Percentiles rank a stretch among this genome's conserved stretches.
Evolutionary conservation across 2,888 invertebrate genomes (phyloP).

Genomic region (Matsumyia berberina): DNA sequence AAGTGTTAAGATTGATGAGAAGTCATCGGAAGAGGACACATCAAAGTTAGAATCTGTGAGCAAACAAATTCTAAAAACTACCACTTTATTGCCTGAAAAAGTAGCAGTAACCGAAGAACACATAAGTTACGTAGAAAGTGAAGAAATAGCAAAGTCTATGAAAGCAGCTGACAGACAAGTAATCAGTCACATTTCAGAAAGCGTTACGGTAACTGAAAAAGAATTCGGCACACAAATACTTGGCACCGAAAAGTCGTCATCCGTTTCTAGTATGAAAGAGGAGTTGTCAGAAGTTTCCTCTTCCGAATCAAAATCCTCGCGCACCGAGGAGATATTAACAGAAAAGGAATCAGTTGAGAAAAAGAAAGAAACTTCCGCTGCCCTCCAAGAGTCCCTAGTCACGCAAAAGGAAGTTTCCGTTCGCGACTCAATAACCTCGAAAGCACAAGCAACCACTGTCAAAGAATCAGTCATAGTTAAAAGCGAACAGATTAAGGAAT

Average conservation of each 20-base stretch:
- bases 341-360: slow-evolving; percentile 36
- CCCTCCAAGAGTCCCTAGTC: background rate
- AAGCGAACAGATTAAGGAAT: slow-evolving; percentile 28
- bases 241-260: slow-evolving; percentile 40
- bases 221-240: slow-evolving; percentile 11
- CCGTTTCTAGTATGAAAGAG: slow-evolving; percentile 54
- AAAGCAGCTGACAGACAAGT: slow-evolving; percentile 15
- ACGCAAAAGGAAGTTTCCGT: slow-evolving; percentile 14
- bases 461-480: slow-evolving; percentile 27
- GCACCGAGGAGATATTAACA: slow-evolving; percentile 48
- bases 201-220: slow-evolving; percentile 13
- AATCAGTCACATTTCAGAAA: slow-evolving; percentile 20
- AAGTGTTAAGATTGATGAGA: slow-evolving; percentile 2
- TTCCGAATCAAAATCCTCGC: slow-evolving; percentile 45
- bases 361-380: slow-evolving; percentile 14
- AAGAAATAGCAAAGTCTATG: background rate
- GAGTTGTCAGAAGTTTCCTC: slow-evolving; percentile 46
- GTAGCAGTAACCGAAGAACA: slow-evolving; percentile 2
- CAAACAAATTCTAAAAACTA: slow-evolving; percentile 19
- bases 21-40: slow-evolving; percentile 7
- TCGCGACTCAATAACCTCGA: slow-evolving; percentile 18
- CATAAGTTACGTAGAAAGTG: background rate
- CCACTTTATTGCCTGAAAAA: background rate
- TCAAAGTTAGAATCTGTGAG: background rate
- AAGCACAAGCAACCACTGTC: slow-evolving; percentile 15